phyloP scores from a whole-genome alignment of 2,797 vertebrate species.

The Rousettus madagascariensis region DNA sequence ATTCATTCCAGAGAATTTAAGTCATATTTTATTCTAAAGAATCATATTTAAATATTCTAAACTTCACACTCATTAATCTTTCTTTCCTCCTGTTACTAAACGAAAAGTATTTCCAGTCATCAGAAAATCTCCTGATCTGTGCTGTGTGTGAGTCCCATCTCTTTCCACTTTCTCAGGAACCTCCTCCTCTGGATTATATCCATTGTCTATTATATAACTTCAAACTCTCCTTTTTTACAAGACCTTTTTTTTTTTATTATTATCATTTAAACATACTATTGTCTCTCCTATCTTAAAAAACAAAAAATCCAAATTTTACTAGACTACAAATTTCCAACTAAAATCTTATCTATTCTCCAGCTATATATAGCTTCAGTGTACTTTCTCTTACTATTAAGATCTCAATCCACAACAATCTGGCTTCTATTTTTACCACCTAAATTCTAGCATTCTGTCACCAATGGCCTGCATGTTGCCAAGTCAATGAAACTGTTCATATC shows the following conservation, averaged over 20 bases:
- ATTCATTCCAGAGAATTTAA: not conserved
- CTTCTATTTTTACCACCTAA: not conserved
- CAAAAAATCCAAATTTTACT: constrained; percentile 7
- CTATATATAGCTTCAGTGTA: not conserved
- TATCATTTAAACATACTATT: not conserved
- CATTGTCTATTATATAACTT: not conserved
- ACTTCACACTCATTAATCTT: not conserved
- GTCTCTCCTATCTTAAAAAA: not conserved
- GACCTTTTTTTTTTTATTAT: not conserved
- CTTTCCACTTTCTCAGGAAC: not conserved
- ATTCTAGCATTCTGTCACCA: not conserved
- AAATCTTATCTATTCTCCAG: not conserved
- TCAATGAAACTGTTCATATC: not conserved
- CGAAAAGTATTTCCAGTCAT: not conserved
- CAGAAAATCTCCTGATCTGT: not conserved
- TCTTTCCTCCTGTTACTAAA: not conserved
- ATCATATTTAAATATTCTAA: constrained; percentile 15
- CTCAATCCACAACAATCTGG: not conserved
- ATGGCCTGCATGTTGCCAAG: not conserved
- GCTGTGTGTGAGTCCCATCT: not conserved
- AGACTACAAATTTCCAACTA: not conserved
- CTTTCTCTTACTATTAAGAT: not conserved
- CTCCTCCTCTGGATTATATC: not conserved
- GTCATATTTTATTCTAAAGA: not conserved
- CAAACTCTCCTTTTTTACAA: not conserved